phyloP scores from a whole-genome alignment of 2,797 vertebrate species.

The Saguinus oedipus region DNA sequence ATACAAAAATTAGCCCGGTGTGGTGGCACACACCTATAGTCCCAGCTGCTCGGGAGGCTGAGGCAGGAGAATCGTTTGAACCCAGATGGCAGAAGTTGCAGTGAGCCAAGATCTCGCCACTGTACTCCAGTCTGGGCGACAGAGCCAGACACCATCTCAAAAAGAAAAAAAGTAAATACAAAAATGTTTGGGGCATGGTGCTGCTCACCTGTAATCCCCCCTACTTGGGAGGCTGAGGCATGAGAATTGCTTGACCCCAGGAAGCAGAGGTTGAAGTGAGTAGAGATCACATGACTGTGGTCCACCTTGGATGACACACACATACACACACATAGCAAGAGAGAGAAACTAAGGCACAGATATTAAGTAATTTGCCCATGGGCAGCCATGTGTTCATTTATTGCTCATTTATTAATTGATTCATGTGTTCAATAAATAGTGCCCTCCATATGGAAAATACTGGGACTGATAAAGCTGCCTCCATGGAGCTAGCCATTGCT shows the following conservation, averaged over 20 bases:
- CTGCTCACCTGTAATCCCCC: background rate
- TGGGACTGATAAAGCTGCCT: background rate
- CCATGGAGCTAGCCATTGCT: background rate
- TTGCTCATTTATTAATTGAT: background rate
- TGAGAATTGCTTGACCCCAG: background rate
- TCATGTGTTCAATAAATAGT: background rate
- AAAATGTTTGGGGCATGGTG: background rate
- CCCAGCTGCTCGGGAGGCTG: background rate
- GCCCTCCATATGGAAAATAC: background rate
- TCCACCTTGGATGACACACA: background rate
- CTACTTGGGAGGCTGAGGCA: background rate
- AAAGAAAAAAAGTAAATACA: background rate
- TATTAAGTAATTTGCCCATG: background rate
- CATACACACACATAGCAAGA: background rate
- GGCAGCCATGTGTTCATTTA: background rate
- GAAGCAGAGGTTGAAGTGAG: background rate
- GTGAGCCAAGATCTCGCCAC: fast-evolving
- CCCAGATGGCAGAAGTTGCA: background rate
- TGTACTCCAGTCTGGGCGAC: background rate
- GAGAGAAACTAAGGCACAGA: background rate
- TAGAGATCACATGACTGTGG: background rate
- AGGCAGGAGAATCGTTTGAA: background rate
- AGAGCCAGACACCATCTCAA: background rate
- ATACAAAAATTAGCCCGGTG: background rate
- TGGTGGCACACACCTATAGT: background rate